Conservation (phyloP, 2,113 vertebrate genomes). For the Hyaena hyaena region DNA sequence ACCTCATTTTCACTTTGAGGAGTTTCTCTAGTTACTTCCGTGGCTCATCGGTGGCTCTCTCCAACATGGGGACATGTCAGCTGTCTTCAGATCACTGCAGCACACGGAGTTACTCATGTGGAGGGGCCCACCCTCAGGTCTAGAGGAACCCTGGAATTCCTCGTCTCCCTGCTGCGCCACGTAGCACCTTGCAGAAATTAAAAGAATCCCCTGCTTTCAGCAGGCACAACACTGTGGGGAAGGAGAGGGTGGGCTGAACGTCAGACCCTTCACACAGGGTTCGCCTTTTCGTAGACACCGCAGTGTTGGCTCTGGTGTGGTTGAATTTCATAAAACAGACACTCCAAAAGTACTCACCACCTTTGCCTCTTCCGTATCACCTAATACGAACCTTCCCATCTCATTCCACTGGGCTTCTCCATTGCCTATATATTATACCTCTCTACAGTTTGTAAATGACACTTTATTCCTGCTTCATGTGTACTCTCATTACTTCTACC, state of each 20-base stretch:
- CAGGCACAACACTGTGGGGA: background rate
- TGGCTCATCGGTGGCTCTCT: background rate
- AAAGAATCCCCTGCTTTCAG: background rate
- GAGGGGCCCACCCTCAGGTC: background rate
- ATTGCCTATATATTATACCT: background rate
- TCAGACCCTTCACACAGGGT: background rate
- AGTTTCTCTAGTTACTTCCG: background rate
- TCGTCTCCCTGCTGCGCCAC: background rate
- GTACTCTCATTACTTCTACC: background rate
- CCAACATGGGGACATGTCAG: background rate
- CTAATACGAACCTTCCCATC: background rate
- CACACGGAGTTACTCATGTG: background rate
- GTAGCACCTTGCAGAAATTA: background rate
- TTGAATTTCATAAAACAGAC: conserved; percentile 14
- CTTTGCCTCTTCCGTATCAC: background rate
- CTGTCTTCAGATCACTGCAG: background rate
- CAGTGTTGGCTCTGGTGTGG: background rate
- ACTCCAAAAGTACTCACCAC: background rate
- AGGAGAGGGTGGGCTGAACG: background rate
- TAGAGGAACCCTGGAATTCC: background rate
- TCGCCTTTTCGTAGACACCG: background rate
- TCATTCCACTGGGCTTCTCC: background rate
- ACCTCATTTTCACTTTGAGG: background rate
- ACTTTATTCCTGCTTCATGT: background rate
- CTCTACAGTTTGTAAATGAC: background rate